Evolutionary conservation across 1,140 invertebrate genomes (phyloP), one percentile per base, ranked within the genome.

Genomic region (Monochamus saltuarius): DNA sequence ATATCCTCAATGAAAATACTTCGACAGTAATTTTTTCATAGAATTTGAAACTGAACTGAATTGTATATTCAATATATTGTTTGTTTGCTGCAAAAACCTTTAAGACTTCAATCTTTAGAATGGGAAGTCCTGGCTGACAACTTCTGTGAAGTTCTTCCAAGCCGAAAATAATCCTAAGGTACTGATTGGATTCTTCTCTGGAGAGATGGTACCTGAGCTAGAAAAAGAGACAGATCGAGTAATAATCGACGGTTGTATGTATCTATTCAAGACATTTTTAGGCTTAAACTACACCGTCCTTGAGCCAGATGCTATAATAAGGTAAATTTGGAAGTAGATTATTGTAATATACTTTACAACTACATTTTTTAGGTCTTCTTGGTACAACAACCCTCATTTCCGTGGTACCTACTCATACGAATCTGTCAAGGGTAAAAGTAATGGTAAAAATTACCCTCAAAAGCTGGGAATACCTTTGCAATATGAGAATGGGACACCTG

Each of bases 361-460:
- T 9, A 14, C 10, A 62, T 43, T 75, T 80, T 74, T 56, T 70
- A 87, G 86, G 64, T 81, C 84, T 8, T 77, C 78, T 61, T 92
- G 90, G 90, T 81, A 77, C 47, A 77, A 76, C 2, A 87, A 91
- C 76, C 81, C 81, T 1, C 80, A 86, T 63, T 84, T 85, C 46
- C 73, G 83, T 58, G 89, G 90, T 16, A 84, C 87, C 1, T 92
- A 91, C 70, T 85, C 85, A 37, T 90, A 84, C 72, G 80, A 81
- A 42, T 85, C 81, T 65, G 71, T 88, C n/a, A 73, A 82, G 8
- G 78, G 82, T 1, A 82, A 86, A 56, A 74, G 78, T 59, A 79
- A 77, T 1, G 73, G 70, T 6, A 77, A 80, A 0, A 45, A 14
- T 7, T 51, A 50, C 22, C 58, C 47, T 34, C 72, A 67, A 51